Base-by-base conservation (phyloP, 2,888 invertebrate species). In the Netelia inedita region DNA sequence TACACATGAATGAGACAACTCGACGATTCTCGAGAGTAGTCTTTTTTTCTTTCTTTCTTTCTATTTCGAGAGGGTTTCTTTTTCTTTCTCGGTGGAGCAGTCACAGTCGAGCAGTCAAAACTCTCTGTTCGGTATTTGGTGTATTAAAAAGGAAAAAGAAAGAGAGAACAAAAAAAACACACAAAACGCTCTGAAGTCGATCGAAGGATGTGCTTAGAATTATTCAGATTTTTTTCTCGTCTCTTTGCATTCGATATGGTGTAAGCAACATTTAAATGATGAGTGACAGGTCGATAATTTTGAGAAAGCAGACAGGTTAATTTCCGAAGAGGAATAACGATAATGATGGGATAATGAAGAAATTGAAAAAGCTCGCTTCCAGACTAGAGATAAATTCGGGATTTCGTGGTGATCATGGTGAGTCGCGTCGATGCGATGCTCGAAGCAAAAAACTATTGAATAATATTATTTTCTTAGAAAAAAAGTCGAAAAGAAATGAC, bases 1-100 rank as follows among this genome's bases (percentile, higher is more conserved):
- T 81, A 81, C 85, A 85, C 85, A 85, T 83, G 85, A 86, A 83
- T 83, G 83, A 46, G 57, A 76, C 53, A 75, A 68, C 19, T 28
- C 23, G 41, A 65, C 46, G 66, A 79, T 79, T 83, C 46, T 69
- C 23, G 21, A 65, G 55, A 71, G 35, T n/a, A 6, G 6, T 35
- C 3, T 35, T 35, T 28, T 28, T 28, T 35, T 35, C n/a, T 35
- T 43, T 78, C 11, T 63, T 43, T 23, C 43, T 53, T 19, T 19
- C 16, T 2, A 19, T 41, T n/a, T 8, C 11, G 28, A 71, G 10
- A 19, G n/a, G 10, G 6, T 66, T 66, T 46, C 43, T 78, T 9
- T 63, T 43, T 23, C 43, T 63, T 19, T 19, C 16, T 8, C 50
- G 10, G 6, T 61, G n/a, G n/a, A n/a, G n/a, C n/a, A n/a, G n/a